Conservation (phyloP, 2,797 vertebrate species). For the Rhabdomys pumilio region DNA sequence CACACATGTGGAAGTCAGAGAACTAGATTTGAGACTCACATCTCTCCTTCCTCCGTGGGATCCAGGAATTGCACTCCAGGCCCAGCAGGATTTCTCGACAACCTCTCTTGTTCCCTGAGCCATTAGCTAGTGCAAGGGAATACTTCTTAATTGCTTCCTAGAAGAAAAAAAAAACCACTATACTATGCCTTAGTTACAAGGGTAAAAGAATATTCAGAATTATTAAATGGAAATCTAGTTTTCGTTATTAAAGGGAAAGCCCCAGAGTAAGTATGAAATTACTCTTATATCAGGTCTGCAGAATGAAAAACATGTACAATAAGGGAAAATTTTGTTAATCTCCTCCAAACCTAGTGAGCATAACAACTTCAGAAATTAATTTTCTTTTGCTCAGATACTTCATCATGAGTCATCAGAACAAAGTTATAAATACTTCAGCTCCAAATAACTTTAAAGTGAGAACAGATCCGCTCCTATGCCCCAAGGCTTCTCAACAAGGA, state of each 20-base stretch:
- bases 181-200: neutral
- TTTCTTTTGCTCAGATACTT: conserved; percentile 72
- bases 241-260: conserved; percentile 58
- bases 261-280: conserved; percentile 70
- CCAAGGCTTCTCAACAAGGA: neutral
- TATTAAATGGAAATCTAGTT: conserved; percentile 52
- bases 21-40: neutral
- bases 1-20: neutral
- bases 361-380: conserved; percentile 78
- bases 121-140: neutral
- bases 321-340: conserved; percentile 69
- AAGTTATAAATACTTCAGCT: conserved; percentile 64
- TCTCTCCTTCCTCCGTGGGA: neutral
- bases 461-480: neutral
- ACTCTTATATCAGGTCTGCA: conserved; percentile 11
- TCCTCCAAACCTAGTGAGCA: conserved; percentile 43
- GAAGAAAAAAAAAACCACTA: neutral
- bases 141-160: conserved; percentile 45
- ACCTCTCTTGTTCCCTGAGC: neutral
- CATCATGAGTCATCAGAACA: conserved; percentile 75
- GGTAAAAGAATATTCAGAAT: conserved; percentile 54
- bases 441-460: conserved; percentile 71
- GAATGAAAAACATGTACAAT: conserved; percentile 46
- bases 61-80: neutral
- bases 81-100: neutral